Base-by-base conservation (phyloP, 2,113 vertebrate species). In the Empidonax alnorum region DNA sequence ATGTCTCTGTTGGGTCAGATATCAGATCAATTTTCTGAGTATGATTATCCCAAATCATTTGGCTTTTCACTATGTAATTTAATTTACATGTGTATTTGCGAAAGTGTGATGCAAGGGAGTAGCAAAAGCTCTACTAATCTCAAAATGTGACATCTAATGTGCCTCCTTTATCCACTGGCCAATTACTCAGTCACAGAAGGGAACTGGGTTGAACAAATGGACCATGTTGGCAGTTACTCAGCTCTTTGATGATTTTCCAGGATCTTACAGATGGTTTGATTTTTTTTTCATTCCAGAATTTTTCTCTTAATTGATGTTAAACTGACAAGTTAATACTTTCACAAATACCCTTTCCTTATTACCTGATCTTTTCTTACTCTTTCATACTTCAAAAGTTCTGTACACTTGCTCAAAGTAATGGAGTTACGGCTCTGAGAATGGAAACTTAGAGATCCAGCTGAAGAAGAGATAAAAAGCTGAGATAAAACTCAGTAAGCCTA, bases 221-320 rank as follows among this genome's bases (percentile, higher is more conserved):
- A 58, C 78, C 24, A 6, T 74, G 65, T 62, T 95, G 88, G 92
- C 39, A 1, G 65, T 91, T 90, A 84, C 50, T 95, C 79, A 88
- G 50, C 59, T 83, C 82, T 95, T 23, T 96, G 94, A 94, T 92
- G 63, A 71, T 94, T 92, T 96, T 96, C 92, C 92, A 95, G 71
- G 79, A 85, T 42, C 33, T 84, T 94, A 80, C 92, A 96, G 90
- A 95, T 93, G 82, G 85, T 79, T 93, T 87, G 53, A 62, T 74
- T 75, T 80, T 89, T 89, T 81, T 75, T 33, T 59, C n/a, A 55
- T 83, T 90, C 72, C 72, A 83, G 59, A 95, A 85, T 95, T 85
- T 88, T 79, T 80, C 63, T 69, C 50, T 55, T 88, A 88, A 84
- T 77, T 86, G 85, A 84, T 58, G 18, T 44, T 84, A 84, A 96